These are phyloP conservation scores for Idaea dimidiata DNA, from an alignment of 2,888 invertebrate species.

Conservation along the genomic window DNA sequence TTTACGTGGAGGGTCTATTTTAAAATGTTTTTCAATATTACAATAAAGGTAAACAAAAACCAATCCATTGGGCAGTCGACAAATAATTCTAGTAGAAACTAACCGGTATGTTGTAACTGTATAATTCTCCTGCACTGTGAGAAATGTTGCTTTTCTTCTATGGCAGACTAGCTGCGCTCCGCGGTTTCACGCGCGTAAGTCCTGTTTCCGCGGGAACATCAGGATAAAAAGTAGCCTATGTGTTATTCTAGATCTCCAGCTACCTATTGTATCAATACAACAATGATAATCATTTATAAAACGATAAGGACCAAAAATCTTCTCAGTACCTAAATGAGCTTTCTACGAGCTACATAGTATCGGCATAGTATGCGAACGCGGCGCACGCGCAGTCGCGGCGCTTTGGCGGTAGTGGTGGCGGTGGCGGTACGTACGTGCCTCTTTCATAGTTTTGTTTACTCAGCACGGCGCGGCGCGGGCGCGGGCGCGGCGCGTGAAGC, in stretches of 20 bases:
- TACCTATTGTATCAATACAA: too few species aligned
- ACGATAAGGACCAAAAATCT: too few species aligned
- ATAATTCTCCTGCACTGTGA: conserved; percentile 29
- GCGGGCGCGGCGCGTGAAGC: conserved; percentile 36
- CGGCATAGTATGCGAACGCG: too few species aligned
- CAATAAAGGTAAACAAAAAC: conserved; percentile 35
- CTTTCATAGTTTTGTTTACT: conserved; percentile 69
- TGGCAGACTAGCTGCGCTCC: conserved; percentile 12
- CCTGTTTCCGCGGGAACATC: too few species aligned
- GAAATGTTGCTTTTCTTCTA: conserved; percentile 25
- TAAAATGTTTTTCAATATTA: conserved; percentile 29
- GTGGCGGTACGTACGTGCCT: conserved; percentile 40
- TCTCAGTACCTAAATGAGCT: too few species aligned
- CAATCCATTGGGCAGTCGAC: conserved; percentile 34
- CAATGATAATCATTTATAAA: too few species aligned
- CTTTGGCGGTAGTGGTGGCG: background rate
- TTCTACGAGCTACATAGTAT: too few species aligned
- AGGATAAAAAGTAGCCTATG: too few species aligned
- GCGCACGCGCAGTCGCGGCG: background rate
- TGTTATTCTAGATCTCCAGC: too few species aligned
- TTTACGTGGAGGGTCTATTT: conserved; percentile 33
- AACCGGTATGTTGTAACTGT: conserved; percentile 36
- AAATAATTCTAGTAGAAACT: conserved; percentile 34
- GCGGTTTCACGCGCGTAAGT: too few species aligned
- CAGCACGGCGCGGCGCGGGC: conserved; percentile 56